Evolutionary conservation across 1,140 invertebrate species (phyloP), one percentile per base, ranked within the genome.

Genomic region (Coenobita brevimanus): DNA sequence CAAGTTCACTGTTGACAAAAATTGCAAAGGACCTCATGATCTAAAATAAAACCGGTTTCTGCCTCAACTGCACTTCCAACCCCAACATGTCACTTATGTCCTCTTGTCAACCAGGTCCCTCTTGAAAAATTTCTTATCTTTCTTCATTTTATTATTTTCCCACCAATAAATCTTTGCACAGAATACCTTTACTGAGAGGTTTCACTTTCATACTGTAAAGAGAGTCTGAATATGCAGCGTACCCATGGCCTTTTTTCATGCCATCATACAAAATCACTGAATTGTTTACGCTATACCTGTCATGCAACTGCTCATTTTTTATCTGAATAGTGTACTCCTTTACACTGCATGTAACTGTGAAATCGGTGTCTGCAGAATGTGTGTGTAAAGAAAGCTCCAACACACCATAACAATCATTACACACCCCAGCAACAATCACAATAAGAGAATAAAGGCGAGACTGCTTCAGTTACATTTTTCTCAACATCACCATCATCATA

Each of bases 21-120:
- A 27, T 85, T 85, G 8, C 30, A 78, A 17, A 78, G 30, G 6
- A 85, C 43, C n/a, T 85, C 67, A 76, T 21, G 71, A 33, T 85
- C 82, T 3, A 78, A 13, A 3, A 78, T 24, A 17, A 85, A 78
- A 3, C 69, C 69, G 46, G 69, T 85, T 17, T 50, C 30, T n/a
- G 15, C 8, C 36, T 85, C 82, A 13, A 85, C 57, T 13, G 50
- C 73, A 60, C 1, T 13, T 17, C 38, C 82, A 33, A 85, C 30
- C 4, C 82, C 82, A 76, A 75, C 54, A 43, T 85, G 82, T 33
- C 10, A 50, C n/a, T 75, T 4, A 50, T 85, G 82, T 13, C 82
- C 82, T 27, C 82, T 78, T 41, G 38, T 85, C 13, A 85, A 21
- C 82, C 82, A 85, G 43, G 21, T 41, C 15, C 3, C 41, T 78